These are phyloP conservation scores for Sipha maydis DNA, from an alignment of 2,888 invertebrate genomes.

Conservation along the genomic window DNA sequence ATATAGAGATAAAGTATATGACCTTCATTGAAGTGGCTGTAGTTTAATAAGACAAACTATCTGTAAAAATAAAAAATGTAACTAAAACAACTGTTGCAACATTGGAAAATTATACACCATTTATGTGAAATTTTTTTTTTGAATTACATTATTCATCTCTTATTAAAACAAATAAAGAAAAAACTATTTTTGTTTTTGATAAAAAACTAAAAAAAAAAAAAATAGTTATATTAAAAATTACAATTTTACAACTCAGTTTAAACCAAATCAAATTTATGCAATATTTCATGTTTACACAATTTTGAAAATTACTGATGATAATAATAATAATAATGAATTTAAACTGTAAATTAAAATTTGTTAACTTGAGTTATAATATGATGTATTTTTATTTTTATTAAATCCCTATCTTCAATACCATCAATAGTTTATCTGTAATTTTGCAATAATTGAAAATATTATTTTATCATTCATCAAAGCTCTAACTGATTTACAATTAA, in stretches of 20 bases:
- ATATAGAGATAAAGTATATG: not conserved
- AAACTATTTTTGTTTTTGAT: not conserved
- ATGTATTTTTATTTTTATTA: no score
- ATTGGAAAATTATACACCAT: not conserved
- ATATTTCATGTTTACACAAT: not conserved
- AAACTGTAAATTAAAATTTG: not conserved
- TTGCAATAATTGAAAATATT: no score
- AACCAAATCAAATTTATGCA: not conserved
- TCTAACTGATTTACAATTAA: no score
- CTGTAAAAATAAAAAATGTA: constrained; percentile 11
- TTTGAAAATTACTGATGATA: not conserved
- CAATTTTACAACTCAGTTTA: not conserved
- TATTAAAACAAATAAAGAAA: not conserved
- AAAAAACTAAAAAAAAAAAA: not conserved
- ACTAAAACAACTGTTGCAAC: constrained; percentile 20
- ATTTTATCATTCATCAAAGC: no score
- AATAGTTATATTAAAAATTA: not conserved
- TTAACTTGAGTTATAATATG: no score
- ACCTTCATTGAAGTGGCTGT: not conserved
- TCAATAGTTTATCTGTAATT: no score
- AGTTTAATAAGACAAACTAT: constrained; percentile 16
- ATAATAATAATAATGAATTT: not conserved
- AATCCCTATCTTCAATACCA: no score
- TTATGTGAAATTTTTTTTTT: not conserved
- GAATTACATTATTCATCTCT: not conserved